These are phyloP conservation scores for Ctenochaetus hawaiiensis DNA, from an alignment of 2,797 vertebrate genomes.

Conservation along the genomic window DNA sequence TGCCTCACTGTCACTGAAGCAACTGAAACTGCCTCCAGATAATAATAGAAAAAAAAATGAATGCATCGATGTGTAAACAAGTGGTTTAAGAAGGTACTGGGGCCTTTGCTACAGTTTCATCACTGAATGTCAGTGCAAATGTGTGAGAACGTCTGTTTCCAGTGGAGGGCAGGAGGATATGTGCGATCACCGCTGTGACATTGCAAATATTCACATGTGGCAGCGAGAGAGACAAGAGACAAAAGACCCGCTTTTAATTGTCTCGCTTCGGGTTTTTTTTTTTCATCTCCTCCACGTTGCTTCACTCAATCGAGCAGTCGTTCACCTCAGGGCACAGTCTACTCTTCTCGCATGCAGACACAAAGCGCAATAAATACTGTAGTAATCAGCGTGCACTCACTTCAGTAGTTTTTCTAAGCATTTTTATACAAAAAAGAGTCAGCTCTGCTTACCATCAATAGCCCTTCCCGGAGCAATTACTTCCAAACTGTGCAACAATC, in stretches of 20 bases:
- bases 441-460: conserved; percentile 83
- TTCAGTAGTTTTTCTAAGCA: conserved; percentile 10
- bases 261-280: conserved; percentile 34
- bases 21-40: not conserved
- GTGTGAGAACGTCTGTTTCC: conserved; percentile 13
- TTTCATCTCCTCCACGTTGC: conserved; percentile 58
- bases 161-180: not conserved
- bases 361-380: conserved; percentile 1
- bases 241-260: conserved; percentile 66
- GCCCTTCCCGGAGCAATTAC: conserved; percentile 77
- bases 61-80: conserved; percentile 30
- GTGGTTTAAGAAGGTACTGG: conserved; percentile 18
- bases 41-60: not conserved
- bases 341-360: conserved; percentile 25
- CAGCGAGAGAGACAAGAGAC: conserved; percentile 51
- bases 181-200: conserved; percentile 59
- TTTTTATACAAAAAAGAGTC: conserved; percentile 23
- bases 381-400: conserved; percentile 16
- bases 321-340: conserved; percentile 21
- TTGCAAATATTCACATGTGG: conserved; percentile 67
- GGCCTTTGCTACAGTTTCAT: conserved; percentile 54
- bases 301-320: conserved; percentile 35
- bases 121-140: conserved; percentile 18
- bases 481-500: conserved; percentile 84
- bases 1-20: not conserved